A percentile compares a stretch with the other conserved stretches of the same genome.
These are phyloP conservation scores for Pelobates cultripes DNA, from an alignment of 2,797 vertebrate species.

Conservation along the genomic window DNA sequence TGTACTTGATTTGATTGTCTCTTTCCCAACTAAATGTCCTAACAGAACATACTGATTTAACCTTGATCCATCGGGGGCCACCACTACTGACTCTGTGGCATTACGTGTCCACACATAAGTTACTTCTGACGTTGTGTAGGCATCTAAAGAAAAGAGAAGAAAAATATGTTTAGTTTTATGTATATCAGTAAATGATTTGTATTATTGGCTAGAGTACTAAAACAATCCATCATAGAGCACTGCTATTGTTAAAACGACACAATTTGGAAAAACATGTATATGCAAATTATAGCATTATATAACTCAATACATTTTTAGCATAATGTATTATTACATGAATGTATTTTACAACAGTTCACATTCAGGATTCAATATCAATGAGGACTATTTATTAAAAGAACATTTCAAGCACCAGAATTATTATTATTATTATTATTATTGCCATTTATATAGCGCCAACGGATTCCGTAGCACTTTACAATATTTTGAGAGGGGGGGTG, in stretches of 20 bases:
- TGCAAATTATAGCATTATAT: too few relatives aligned
- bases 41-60: slow-evolving; percentile 93
- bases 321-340: too few relatives aligned
- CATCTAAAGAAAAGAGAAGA: slow-evolving; percentile 74
- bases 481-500: too few relatives aligned
- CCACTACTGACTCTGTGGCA: slow-evolving; percentile 88
- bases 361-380: too few relatives aligned
- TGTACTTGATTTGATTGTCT: slow-evolving; percentile 93
- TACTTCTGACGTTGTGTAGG: slow-evolving; percentile 92
- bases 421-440: too few relatives aligned
- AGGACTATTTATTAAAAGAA: too few relatives aligned
- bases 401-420: too few relatives aligned
- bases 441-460: too few relatives aligned
- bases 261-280: too few relatives aligned
- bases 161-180: background rate
- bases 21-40: slow-evolving; percentile 88
- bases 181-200: background rate
- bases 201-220: background rate
- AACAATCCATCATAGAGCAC: background rate
- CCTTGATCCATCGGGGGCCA: slow-evolving; percentile 89
- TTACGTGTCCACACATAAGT: slow-evolving; percentile 93
- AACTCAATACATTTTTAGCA: too few relatives aligned
- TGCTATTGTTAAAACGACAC: background rate
- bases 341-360: too few relatives aligned
- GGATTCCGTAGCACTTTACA: too few relatives aligned